A percentile compares a stretch with the other conserved stretches of the same genome.
Evolutionary conservation across 1,140 invertebrate genomes (phyloP).

Genomic region (Zaprionus camerounensis): DNA sequence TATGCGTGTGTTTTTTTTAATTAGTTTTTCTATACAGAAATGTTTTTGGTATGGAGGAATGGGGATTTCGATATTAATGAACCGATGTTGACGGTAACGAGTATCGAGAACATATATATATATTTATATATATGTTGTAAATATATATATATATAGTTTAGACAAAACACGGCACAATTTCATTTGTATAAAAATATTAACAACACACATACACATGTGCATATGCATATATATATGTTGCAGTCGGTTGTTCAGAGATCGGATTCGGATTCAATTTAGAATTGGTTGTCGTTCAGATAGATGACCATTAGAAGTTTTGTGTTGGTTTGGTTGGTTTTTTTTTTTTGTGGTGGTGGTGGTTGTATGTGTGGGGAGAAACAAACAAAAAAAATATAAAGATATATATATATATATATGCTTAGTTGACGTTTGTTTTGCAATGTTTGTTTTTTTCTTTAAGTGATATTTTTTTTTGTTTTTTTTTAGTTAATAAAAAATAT

Average conservation of each 20-base stretch:
- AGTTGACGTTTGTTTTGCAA: constrained; percentile 49
- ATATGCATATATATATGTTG: constrained; percentile 42
- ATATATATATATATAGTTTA: constrained; percentile 8
- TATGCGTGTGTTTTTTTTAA: constrained; percentile 56
- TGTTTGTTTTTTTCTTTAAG: constrained; percentile 47
- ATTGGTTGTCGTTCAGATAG: constrained; percentile 55
- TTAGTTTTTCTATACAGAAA: constrained; percentile 80
- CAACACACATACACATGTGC: constrained; percentile 33
- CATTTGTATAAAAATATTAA: constrained; percentile 1
- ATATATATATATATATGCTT: constrained; percentile 57
- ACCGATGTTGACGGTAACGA: constrained; percentile 1
- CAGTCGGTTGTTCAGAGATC: constrained; percentile 37
- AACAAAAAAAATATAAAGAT: constrained; percentile 76
- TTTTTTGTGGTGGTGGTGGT: constrained; percentile 37
- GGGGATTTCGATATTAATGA: constrained; percentile 17
- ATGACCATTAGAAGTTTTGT: constrained; percentile 59
- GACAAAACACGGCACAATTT: constrained; percentile 15
- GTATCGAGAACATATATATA: constrained; percentile 11
- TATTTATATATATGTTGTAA: too few species aligned
- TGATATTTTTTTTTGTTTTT: constrained; percentile 21
- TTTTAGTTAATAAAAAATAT: constrained; percentile 54
- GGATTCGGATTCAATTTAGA: constrained; percentile 38
- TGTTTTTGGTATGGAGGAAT: constrained; percentile 31
- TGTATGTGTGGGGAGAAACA: constrained; percentile 79
- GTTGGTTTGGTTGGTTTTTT: constrained; percentile 50